Evolutionary conservation across 2,888 invertebrate species (phyloP).

Genomic region (Rutpela maculata): DNA sequence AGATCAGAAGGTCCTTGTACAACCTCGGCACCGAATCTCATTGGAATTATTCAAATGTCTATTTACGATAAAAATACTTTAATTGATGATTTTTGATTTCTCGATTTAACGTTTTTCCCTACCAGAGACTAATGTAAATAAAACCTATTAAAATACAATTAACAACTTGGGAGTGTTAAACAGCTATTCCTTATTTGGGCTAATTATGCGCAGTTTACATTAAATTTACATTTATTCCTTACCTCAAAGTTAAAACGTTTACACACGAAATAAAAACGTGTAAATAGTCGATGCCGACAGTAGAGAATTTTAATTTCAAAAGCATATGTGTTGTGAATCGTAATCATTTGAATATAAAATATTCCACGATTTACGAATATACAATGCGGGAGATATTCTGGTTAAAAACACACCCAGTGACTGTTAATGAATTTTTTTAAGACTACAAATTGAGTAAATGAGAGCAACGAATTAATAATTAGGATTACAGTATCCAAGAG

Average conservation of each 20-base stretch:
- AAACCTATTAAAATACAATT: slow-evolving; percentile 53
- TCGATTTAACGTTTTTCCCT: slow-evolving; percentile 13
- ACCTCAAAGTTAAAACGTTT: slow-evolving; percentile 48
- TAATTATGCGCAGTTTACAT: slow-evolving; percentile 54
- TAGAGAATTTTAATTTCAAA: slow-evolving; percentile 56
- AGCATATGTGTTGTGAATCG: slow-evolving; percentile 41
- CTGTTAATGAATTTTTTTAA: no score
- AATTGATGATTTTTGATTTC: slow-evolving; percentile 22
- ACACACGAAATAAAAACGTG: slow-evolving; percentile 56
- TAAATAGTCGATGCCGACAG: slow-evolving; percentile 55
- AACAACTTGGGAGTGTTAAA: slow-evolving; percentile 56
- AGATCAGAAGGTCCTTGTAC: no score
- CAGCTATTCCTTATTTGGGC: slow-evolving; percentile 50
- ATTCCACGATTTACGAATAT: slow-evolving; percentile 2
- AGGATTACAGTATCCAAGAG: no score
- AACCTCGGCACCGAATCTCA: background rate
- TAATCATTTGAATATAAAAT: slow-evolving; percentile 37
- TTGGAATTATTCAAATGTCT: background rate
- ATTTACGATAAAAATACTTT: slow-evolving; percentile 7
- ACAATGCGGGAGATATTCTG: background rate
- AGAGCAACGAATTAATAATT: no score
- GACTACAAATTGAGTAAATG: no score
- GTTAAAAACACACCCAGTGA: no score
- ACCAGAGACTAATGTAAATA: slow-evolving; percentile 42
- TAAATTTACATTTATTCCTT: slow-evolving; percentile 54